Conservation (phyloP, 2,113 vertebrate genomes). For the Abramis brama region DNA sequence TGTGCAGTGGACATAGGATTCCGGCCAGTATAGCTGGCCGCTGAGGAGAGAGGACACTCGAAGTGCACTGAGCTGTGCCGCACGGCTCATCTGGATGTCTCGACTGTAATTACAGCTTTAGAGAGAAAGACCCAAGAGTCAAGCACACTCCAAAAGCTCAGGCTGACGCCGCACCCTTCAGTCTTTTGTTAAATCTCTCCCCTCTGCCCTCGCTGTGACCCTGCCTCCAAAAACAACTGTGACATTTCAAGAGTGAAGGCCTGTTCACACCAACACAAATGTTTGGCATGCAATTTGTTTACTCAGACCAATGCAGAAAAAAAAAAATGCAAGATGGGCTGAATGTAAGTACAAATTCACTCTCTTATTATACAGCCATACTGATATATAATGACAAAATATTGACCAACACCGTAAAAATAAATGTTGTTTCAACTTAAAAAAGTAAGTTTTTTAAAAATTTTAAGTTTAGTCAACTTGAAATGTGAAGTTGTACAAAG, state of each 20-base stretch:
- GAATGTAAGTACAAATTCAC: not conserved
- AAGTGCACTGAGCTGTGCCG: constrained; percentile 29
- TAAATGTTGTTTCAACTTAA: no score
- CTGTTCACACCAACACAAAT: not conserved
- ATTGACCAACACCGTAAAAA: no score
- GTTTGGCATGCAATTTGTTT: not conserved
- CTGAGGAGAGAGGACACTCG: constrained; percentile 21
- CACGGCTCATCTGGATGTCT: not conserved
- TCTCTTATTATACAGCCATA: no score
- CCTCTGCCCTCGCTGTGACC: not conserved
- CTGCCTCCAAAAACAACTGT: not conserved
- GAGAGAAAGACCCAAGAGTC: not conserved
- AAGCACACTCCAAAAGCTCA: constrained; percentile 10
- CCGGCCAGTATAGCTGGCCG: not conserved
- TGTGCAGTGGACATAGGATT: constrained; percentile 39
- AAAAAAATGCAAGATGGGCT: not conserved
- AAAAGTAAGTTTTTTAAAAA: no score
- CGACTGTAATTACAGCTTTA: constrained; percentile 33
- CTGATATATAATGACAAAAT: no score
- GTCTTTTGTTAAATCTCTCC: constrained; percentile 22
- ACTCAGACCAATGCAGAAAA: not conserved
- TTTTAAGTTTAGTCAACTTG: no score
- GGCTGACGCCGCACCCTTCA: not conserved
- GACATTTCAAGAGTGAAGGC: not conserved
- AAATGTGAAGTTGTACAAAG: no score